Base-by-base conservation (phyloP, 2,888 invertebrate genomes). In the Rhabditoides inermis region DNA sequence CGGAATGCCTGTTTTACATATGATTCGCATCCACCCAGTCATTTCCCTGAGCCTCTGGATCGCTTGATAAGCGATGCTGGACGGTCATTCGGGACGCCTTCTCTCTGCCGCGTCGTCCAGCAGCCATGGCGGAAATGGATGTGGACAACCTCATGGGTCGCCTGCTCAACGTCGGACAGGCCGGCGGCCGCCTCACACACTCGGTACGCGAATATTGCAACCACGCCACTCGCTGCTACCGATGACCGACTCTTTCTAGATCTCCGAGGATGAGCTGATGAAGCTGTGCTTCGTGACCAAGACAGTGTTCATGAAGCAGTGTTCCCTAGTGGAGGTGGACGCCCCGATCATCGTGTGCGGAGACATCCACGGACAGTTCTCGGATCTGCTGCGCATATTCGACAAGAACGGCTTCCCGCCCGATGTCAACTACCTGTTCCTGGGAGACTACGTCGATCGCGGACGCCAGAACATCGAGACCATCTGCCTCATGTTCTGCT, bases 391-490 rank as follows among this genome's bases (percentile, higher is more conserved):
- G 51, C 65, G 70, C 36, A 61, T 70, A 47, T 69, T 68, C 54
- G 70, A 69, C 56, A 69, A 69, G 58, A 69, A 69, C 45, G 70
- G 69, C 23, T 69, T 70, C 49, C 70, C 70, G 37, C 66, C 69
- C 7, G 68, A 69, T 22, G 42, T 57, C 26, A 70, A 70, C 56
- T 70, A 65, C 56, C 49, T 70, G 47, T 70, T 70, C 56, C 57
- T 69, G n/a, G 64, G 64, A n/a, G 69, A 69, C 50, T 70, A 70
- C 51, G 67, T 70, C 40, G 70, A 70, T 51, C 59, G 69, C 10
- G 70, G 70, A 41, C 56, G 70, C n/a, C 69, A 70, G 60, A 69
- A 68, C 60, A 69, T 70, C 49, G 70, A 70, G 58, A 69, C 70
- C 37, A 70, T 70, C 53, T 65, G 59, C 36, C 57, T 70, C 26